Evolutionary conservation across 2,888 invertebrate species (phyloP).

Genomic region (Eristalinus aeneus): DNA sequence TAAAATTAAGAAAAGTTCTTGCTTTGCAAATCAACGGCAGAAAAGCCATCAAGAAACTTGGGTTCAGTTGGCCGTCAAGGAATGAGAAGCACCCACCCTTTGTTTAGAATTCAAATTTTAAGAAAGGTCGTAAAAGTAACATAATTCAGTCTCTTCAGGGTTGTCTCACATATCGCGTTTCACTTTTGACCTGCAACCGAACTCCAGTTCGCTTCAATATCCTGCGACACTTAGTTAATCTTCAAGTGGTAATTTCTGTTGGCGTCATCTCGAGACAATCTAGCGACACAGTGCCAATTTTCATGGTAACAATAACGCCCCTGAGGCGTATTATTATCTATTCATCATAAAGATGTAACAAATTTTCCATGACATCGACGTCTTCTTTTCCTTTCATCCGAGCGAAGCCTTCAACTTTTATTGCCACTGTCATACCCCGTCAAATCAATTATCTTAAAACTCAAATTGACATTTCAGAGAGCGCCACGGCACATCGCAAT

Average conservation of each 20-base stretch:
- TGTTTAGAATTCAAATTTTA: not conserved
- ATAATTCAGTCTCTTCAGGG: no score
- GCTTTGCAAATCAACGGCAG: no score
- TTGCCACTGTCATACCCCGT: constrained; percentile 72
- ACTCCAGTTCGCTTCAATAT: not conserved
- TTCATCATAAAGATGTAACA: constrained; percentile 59
- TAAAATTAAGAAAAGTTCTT: no score
- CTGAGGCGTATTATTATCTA: constrained; percentile 52
- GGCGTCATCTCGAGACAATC: constrained; percentile 7
- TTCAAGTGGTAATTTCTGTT: constrained; percentile 28
- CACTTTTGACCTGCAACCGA: not conserved
- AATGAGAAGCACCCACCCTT: no score
- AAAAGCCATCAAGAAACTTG: no score
- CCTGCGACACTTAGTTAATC: not conserved
- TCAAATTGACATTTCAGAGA: constrained; percentile 75
- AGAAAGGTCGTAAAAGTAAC: no score
- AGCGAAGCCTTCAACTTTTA: constrained; percentile 19
- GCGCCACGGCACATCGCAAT: not conserved
- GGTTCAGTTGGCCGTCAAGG: no score
- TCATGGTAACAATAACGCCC: constrained; percentile 45
- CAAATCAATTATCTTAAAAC: constrained; percentile 78
- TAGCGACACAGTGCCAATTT: constrained; percentile 36
- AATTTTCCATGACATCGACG: constrained; percentile 61
- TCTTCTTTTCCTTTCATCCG: constrained; percentile 30
- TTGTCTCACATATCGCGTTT: not conserved